These are phyloP conservation scores for Lasioglossum villosulum DNA, from an alignment of 2,888 invertebrate genomes.

Conservation along the genomic window DNA sequence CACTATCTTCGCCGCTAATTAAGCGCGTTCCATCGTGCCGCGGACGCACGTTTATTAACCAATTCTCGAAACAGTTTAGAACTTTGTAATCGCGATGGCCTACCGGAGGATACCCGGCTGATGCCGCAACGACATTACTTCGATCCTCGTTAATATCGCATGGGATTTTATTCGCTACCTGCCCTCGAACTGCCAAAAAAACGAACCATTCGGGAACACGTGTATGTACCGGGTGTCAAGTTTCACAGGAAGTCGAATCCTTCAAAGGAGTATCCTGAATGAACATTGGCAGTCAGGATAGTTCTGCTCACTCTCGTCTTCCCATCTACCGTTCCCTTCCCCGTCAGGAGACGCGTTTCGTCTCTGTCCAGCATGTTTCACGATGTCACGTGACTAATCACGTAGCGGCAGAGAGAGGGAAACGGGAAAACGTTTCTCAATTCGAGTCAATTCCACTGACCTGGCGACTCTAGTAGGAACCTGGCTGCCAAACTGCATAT, in stretches of 20 bases:
- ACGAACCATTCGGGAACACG: constrained; percentile 36
- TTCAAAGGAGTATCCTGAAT: neutral
- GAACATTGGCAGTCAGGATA: neutral
- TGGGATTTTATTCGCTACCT: constrained; percentile 56
- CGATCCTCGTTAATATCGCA: constrained; percentile 52
- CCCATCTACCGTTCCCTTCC: no score
- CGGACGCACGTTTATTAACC: constrained; percentile 41
- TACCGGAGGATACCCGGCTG: constrained; percentile 2
- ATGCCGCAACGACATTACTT: constrained; percentile 31
- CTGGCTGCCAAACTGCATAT: neutral
- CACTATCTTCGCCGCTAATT: constrained; percentile 38
- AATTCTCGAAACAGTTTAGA: constrained; percentile 50
- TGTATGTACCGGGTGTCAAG: constrained; percentile 24
- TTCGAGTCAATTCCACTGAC: no score
- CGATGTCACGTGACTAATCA: no score
- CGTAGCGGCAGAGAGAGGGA: neutral
- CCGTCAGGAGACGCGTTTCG: no score
- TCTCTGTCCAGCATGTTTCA: no score
- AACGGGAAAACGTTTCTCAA: no score
- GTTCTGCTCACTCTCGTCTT: neutral
- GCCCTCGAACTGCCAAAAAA: constrained; percentile 45
- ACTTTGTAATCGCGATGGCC: constrained; percentile 38
- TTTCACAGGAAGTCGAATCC: neutral
- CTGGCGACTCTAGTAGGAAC: no score
- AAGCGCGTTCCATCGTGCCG: constrained; percentile 33